These are phyloP conservation scores for Formica selysi DNA, from an alignment of 1,140 invertebrate species.

Conservation along the genomic window DNA sequence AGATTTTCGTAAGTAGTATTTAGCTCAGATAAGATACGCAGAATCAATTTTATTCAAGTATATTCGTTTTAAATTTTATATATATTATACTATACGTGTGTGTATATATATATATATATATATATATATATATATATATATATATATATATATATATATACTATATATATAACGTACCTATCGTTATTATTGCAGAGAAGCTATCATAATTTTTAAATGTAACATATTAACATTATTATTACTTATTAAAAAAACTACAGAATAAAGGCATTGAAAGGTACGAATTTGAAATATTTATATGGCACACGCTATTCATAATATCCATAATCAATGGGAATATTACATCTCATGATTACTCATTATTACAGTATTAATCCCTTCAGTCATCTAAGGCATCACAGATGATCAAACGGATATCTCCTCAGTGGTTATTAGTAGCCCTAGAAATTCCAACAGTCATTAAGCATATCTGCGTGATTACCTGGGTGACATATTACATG, in stretches of 20 bases:
- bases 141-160: no score
- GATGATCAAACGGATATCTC: slow-evolving; percentile 8
- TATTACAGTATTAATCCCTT: slow-evolving; percentile 36
- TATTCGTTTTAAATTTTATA: background rate
- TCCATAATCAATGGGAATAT: background rate
- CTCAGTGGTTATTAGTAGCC: background rate
- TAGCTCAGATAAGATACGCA: background rate
- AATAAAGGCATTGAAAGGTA: slow-evolving; percentile 1
- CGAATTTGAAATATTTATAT: background rate
- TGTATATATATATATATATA: no score
- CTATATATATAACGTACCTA: background rate
- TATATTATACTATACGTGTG: no score
- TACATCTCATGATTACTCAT: slow-evolving; percentile 1
- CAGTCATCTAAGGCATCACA: slow-evolving; percentile 18
- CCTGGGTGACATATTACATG: background rate
- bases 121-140: no score
- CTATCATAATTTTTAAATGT: background rate
- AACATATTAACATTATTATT: background rate
- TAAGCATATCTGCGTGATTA: background rate
- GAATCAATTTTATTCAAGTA: slow-evolving; percentile 20
- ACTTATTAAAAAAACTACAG: slow-evolving; percentile 9
- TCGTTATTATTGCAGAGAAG: background rate
- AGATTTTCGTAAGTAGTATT: background rate
- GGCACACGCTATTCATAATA: background rate
- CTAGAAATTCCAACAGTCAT: slow-evolving; percentile 46